Base-by-base conservation (phyloP, 2,797 vertebrate genomes). In the Hydrophis major region DNA sequence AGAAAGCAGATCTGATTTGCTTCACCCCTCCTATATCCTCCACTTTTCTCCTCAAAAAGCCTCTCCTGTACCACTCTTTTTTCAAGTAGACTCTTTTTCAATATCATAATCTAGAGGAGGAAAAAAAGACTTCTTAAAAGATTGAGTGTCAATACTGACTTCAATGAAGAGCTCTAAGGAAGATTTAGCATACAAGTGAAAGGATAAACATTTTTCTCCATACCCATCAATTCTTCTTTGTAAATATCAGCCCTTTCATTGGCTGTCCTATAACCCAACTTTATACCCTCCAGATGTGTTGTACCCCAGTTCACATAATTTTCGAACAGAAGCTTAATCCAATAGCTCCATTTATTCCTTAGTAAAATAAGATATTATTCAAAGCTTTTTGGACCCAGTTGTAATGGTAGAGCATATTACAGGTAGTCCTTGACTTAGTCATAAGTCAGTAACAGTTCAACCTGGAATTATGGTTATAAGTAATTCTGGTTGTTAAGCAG, bases 291-390 rank as follows among this genome's bases (percentile, higher is more conserved):
- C 12, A 6, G 5, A 47, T 0, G 0, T 27, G 61, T 22, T 53
- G 18, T 2, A 37, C 53, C 7, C 10, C 32, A 59, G 12, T 89
- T 37, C 37, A 37, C 7, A 56, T 18, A 56, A 60, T 74, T 10
- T 20, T 22, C 14, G 18, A 69, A 56, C 37, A 55, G 88, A 56
- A 27, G 22, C 0, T 27, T 87, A 4, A 0, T 87, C 63, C 59
- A n/a, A 12, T 1, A 78, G 57, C 53, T 93, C 69, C 42, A 55
- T 7, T 89, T 69, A 50, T 3, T 0, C 66, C 1, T 74, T 56
- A 78, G 4, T 11, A 42, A 88, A 60, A 47, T 87, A 6, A 78
- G 12, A n/a, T 57, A 13, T 53, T 69, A 63, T 87, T 87, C 42
- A 87, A n/a, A 87, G 27, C 6, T 63, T 53, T 32, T 25, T 50